Conservation (phyloP, 2,888 invertebrate species). For the Stenichneumon culpator region DNA sequence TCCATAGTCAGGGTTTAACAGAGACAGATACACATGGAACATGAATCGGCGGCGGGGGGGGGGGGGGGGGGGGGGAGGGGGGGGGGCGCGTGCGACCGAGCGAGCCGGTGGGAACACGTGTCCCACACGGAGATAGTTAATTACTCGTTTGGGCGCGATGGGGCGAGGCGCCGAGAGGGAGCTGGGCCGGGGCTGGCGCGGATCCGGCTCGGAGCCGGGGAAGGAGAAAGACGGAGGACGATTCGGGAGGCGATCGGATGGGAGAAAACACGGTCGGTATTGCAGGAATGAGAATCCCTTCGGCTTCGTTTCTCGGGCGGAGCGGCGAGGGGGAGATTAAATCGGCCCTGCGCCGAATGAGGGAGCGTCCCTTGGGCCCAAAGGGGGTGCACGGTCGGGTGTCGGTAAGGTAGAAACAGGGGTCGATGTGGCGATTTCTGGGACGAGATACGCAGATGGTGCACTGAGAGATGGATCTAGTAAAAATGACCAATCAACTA, state of each 20-base stretch:
- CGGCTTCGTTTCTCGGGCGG: slow-evolving; percentile 46
- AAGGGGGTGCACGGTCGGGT: not conserved
- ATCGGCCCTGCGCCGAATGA: slow-evolving; percentile 50
- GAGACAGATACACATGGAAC: slow-evolving; percentile 43
- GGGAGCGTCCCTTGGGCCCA: slow-evolving; percentile 48
- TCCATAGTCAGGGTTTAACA: slow-evolving; percentile 58
- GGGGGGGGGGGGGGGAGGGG: slow-evolving; percentile 69
- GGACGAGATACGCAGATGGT: not conserved
- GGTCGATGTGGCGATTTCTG: not conserved
- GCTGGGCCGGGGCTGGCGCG: slow-evolving; percentile 33
- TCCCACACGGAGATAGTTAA: slow-evolving; percentile 84
- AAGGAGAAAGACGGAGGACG: slow-evolving; percentile 33
- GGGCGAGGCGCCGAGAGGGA: slow-evolving; percentile 65
- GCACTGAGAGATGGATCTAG: no score
- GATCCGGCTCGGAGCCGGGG: slow-evolving; percentile 62
- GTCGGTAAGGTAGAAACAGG: slow-evolving; percentile 18
- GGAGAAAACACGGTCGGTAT: slow-evolving; percentile 30
- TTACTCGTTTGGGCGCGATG: slow-evolving; percentile 84
- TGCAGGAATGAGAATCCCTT: slow-evolving; percentile 6
- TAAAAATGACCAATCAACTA: no score
- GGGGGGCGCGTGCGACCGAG: slow-evolving; percentile 46
- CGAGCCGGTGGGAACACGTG: slow-evolving; percentile 82
- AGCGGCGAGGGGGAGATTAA: slow-evolving; percentile 60
- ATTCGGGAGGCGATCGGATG: slow-evolving; percentile 30
- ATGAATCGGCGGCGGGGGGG: slow-evolving; percentile 59